Evolutionary conservation across 1,140 invertebrate species (phyloP).

Genomic region (Drosophila kurseongensis): DNA sequence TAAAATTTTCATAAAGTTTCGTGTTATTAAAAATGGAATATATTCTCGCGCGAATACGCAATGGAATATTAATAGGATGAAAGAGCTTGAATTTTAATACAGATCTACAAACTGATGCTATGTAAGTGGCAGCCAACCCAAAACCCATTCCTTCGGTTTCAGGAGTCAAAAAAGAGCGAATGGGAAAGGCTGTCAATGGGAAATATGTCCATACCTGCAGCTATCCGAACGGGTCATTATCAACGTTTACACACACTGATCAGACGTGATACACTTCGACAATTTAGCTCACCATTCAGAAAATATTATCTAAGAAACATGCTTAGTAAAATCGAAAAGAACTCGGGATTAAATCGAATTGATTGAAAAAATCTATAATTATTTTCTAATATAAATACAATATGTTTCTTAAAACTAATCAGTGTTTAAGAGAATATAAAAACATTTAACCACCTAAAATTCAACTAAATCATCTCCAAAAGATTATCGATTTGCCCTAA

Average conservation of each 20-base stretch:
- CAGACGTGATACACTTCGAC: neutral
- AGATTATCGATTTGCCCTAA: too few species aligned
- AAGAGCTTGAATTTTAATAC: slow-evolving; percentile 66
- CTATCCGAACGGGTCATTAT: slow-evolving; percentile 21
- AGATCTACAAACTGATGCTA: slow-evolving; percentile 14
- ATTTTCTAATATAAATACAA: too few species aligned
- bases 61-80: slow-evolving; percentile 74
- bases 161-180: slow-evolving; percentile 19
- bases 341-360: too few species aligned
- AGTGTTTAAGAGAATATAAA: too few species aligned
- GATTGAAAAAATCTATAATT: too few species aligned
- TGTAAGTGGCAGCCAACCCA: slow-evolving; percentile 5
- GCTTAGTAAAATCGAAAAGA: too few species aligned
- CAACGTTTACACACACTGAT: slow-evolving; percentile 1
- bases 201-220: slow-evolving; percentile 34
- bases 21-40: slow-evolving; percentile 80
- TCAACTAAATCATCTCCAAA: too few species aligned
- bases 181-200: slow-evolving; percentile 27
- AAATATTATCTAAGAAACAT: too few species aligned
- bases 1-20: slow-evolving; percentile 77
- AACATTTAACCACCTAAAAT: too few species aligned
- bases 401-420: too few species aligned
- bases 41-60: slow-evolving; percentile 72
- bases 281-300: neutral
- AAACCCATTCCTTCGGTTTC: neutral